phyloP scores from a whole-genome alignment of 2,113 vertebrate genomes.

The Cynocephalus volans region DNA sequence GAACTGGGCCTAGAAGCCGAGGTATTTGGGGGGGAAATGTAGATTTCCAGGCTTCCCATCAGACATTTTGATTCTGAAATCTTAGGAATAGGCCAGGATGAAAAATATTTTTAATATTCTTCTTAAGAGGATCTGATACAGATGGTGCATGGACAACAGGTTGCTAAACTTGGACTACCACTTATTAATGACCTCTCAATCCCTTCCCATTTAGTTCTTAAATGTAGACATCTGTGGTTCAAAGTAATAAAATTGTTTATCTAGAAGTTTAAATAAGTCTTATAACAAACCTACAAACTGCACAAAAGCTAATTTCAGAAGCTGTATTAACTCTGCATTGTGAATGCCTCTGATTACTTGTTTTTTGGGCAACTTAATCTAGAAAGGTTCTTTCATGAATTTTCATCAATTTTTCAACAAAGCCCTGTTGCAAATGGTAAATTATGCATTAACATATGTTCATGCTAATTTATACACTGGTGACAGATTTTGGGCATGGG shows the following conservation, averaged over 20 bases:
- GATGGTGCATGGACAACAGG: not conserved
- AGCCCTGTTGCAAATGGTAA: conserved; percentile 83
- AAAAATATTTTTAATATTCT: not conserved
- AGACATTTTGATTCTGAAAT: not conserved
- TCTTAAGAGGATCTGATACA: not conserved
- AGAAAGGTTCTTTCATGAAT: conserved; percentile 86
- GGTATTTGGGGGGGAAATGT: not conserved
- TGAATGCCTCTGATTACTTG: conserved; percentile 57
- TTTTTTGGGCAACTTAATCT: conserved; percentile 76
- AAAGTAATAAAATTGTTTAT: not conserved
- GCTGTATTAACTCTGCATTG: conserved; percentile 40
- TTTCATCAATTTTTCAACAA: conserved; percentile 87
- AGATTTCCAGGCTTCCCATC: not conserved
- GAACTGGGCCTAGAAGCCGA: not conserved
- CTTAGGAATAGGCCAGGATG: too few species aligned
- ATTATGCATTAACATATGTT: conserved; percentile 90
- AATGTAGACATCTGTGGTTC: not conserved
- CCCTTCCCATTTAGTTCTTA: conserved; percentile 2
- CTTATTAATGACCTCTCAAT: not conserved
- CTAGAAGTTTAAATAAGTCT: not conserved
- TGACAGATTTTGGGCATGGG: conserved; percentile 85
- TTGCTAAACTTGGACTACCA: not conserved
- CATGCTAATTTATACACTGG: conserved; percentile 85
- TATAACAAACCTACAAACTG: not conserved
- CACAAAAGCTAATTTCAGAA: conserved; percentile 58